phyloP scores from a whole-genome alignment of 2,113 vertebrate species.

The Oncorhynchus mykiss region DNA sequence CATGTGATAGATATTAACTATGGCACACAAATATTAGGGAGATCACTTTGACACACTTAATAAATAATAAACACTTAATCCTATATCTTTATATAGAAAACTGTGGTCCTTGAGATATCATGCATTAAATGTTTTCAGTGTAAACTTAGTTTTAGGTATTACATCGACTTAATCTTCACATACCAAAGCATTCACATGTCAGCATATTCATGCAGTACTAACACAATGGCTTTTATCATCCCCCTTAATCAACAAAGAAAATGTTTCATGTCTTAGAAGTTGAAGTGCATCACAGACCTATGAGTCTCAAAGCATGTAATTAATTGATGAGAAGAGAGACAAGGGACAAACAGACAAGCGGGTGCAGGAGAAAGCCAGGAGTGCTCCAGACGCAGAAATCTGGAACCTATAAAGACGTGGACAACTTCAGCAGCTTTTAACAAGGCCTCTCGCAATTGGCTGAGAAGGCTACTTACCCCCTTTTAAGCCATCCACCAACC shows the following conservation, averaged over 20 bases:
- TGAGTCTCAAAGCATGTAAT: conserved; percentile 2
- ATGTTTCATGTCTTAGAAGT: neutral
- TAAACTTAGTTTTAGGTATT: neutral
- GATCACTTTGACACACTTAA: conserved; percentile 12
- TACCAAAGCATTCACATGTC: neutral
- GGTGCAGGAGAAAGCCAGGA: conserved; percentile 44
- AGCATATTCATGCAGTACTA: neutral
- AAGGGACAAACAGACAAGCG: conserved; percentile 39
- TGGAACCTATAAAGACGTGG: conserved; percentile 87
- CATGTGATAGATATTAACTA: conserved; percentile 19
- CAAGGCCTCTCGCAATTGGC: conserved; percentile 75
- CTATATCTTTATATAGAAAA: too few species aligned
- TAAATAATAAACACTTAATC: too few species aligned
- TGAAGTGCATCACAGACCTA: neutral
- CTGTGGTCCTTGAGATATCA: neutral
- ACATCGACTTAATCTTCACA: too few species aligned
- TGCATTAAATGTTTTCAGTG: neutral
- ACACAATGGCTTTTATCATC: neutral
- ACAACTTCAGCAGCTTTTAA: conserved; percentile 77
- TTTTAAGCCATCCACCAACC: conserved; percentile 59
- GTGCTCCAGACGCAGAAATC: conserved; percentile 72
- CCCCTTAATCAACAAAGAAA: neutral
- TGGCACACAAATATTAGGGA: conserved; percentile 7
- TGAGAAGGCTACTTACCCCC: conserved; percentile 72
- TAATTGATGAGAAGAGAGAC: conserved; percentile 34